Evolutionary conservation across 2,888 invertebrate species (phyloP), one percentile per base, ranked within the genome.

Genomic region (Tubulanus polymorphus): DNA sequence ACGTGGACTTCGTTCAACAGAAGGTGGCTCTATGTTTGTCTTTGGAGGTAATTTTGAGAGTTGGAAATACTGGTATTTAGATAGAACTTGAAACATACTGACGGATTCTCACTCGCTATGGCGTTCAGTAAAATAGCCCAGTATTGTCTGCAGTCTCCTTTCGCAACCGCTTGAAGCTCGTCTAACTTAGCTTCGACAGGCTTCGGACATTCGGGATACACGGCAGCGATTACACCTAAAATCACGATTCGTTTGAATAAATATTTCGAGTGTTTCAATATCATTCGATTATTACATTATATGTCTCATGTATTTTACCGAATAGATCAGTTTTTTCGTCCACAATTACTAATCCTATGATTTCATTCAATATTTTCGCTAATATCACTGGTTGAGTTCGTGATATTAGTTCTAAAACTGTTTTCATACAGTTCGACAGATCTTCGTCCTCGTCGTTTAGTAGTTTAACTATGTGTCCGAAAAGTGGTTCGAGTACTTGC

Each of bases 281-380:
- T 20, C n/a, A n/a, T n/a, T n/a, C n/a, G n/a, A n/a, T n/a, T n/a
- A n/a, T n/a, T n/a, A n/a, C n/a, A n/a, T n/a, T n/a, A n/a, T n/a
- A n/a, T n/a, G n/a, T n/a, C n/a, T n/a, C n/a, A n/a, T n/a, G n/a
- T n/a, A n/a, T n/a, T 56, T 51, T 51, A 63, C 63, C 15, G 20
- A 62, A 27, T 12, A 60, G 28, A 10, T 49, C 28, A n/a, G 8
- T 29, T 12, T 56, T 37, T 35, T 59, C 59, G 2, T 56, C 56
- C 1, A 61, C 60, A 27, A 64, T 48, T 32, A 57, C 61, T n/a
- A 45, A 26, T 20, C 48, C 18, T 30, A 64, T 51, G 6, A 64
- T 26, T 26, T 53, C 47, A 8, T 59, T 53, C 25, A 63, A 28
- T 45, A 61, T 53, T 32, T 56, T 59, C 23, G 59, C 58, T 10